These are phyloP conservation scores for Nephrocerus scutellatus DNA, from an alignment of 2,888 invertebrate species.

Conservation along the genomic window DNA sequence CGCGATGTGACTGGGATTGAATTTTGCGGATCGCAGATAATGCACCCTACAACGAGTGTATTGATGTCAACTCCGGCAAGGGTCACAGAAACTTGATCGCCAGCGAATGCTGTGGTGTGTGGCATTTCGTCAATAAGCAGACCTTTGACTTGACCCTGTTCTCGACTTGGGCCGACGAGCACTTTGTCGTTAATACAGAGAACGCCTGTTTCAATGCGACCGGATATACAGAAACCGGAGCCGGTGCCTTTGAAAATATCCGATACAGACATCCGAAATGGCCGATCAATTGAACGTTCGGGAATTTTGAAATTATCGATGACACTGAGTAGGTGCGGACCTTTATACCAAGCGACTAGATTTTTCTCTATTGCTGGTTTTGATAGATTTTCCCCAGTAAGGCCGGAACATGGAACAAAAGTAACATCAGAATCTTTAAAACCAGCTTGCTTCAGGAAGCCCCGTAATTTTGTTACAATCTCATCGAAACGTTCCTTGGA, in stretches of 20 bases:
- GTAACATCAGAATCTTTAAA: conserved; percentile 80
- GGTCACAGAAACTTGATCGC: conserved; percentile 82
- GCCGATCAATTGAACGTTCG: conserved; percentile 77
- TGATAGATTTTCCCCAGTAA: conserved; percentile 90
- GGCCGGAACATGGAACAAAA: conserved; percentile 91
- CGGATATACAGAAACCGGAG: conserved; percentile 84
- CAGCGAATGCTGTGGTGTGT: conserved; percentile 77
- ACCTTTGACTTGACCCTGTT: conserved; percentile 75
- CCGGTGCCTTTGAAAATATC: conserved; percentile 93
- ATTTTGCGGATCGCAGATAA: conserved; percentile 73
- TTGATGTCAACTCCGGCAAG: conserved; percentile 72
- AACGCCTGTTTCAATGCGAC: conserved; percentile 86
- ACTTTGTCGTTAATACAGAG: conserved; percentile 81
- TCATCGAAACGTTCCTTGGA: conserved; percentile 83
- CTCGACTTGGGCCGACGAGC: conserved; percentile 76
- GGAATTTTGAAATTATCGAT: conserved; percentile 85
- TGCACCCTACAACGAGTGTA: conserved; percentile 77
- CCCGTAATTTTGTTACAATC: conserved; percentile 72
- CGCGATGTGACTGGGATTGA: conserved; percentile 75
- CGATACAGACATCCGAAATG: conserved; percentile 84
- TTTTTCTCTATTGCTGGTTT: conserved; percentile 59
- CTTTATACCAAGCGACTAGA: conserved; percentile 70
- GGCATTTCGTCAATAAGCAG: conserved; percentile 65
- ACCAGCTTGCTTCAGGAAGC: conserved; percentile 84
- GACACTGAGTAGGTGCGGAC: conserved; percentile 75